Base-by-base conservation (phyloP, 2,797 vertebrate species). In the Chelon labrosus region DNA sequence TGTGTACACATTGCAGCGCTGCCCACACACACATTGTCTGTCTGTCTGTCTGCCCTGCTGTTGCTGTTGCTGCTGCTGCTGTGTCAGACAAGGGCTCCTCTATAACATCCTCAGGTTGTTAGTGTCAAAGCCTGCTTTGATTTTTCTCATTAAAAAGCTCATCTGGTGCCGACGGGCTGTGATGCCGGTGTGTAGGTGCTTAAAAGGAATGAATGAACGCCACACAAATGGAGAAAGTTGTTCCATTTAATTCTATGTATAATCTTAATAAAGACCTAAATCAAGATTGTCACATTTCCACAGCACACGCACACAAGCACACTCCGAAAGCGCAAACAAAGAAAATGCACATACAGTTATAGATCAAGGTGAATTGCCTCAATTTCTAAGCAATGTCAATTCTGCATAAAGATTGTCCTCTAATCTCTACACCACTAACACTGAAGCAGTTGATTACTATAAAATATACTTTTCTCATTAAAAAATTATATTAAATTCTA, bases 401-500 rank as follows among this genome's bases (percentile, higher is more conserved):
- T 94, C 89, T 91, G 91, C 89, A 92, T 92, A 89, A 89, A 93
- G 95, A 95, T 95, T 95, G 94, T 95, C 95, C 85, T 85, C 94
- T 95, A 95, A 91, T 92, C 91, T 93, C 93, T 94, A 94, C 84
- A 92, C 80, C 87, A 92, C 93, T 94, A 94, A 93, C 91, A 94
- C 89, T 88, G 91, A 94, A 92, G 92, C 91, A 87, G 80, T 91
- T 89, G 84, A 92, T 94, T 93, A 90, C 94, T 95, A 95, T 91
- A 95, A 96, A 95, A 96, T 95, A 95, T 93, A 95, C 88, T 70
- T 94, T 94, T 94, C 87, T 94, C 92, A 92, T 94, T 93, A 93
- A 92, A 95, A 94, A 94, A 93, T 93, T 95, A 95, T 95, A 95
- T 95, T 96, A 95, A 94, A 93, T 94, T 94, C 95, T 95, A 96